These are phyloP conservation scores for Lomographa bimaculata DNA, from an alignment of 2,888 invertebrate species.

Conservation along the genomic window DNA sequence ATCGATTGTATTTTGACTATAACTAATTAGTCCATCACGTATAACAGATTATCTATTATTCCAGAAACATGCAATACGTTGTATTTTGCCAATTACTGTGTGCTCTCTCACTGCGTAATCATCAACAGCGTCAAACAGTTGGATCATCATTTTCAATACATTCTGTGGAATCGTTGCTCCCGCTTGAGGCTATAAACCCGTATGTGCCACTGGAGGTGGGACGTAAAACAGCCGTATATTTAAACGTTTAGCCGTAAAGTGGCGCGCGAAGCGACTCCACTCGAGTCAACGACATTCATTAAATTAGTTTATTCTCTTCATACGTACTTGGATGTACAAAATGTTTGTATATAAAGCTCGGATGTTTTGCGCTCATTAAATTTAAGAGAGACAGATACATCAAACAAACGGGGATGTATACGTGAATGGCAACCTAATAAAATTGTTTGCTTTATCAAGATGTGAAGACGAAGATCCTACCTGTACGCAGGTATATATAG, in stretches of 20 bases:
- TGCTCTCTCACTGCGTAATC: too few relatives aligned
- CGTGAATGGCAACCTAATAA: too few relatives aligned
- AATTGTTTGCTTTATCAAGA: too few relatives aligned
- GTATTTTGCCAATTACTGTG: too few relatives aligned
- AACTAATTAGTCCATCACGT: too few relatives aligned
- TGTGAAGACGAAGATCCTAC: too few relatives aligned
- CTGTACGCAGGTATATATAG: too few relatives aligned
- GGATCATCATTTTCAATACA: constrained; percentile 20
- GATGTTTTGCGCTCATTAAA: constrained; percentile 12
- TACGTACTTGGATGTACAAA: constrained; percentile 11
- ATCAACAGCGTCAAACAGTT: constrained; percentile 9
- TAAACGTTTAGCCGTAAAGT: constrained; percentile 50
- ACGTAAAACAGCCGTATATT: constrained; percentile 54
- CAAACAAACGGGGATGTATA: too few relatives aligned
- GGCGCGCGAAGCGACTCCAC: constrained; percentile 34
- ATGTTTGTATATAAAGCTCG: constrained; percentile 9
- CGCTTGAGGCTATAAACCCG: constrained; percentile 12
- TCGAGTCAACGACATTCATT: constrained; percentile 40
- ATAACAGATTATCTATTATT: too few relatives aligned
- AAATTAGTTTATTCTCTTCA: constrained; percentile 45
- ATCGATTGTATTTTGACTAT: too few relatives aligned
- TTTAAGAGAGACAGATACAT: constrained; percentile 12
- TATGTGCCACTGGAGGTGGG: constrained; percentile 16
- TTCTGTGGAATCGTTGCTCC: constrained; percentile 6
- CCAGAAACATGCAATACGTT: too few relatives aligned